Evolutionary conservation across 2,797 vertebrate genomes (phyloP).

Genomic region (Benthosema pterotum): DNA sequence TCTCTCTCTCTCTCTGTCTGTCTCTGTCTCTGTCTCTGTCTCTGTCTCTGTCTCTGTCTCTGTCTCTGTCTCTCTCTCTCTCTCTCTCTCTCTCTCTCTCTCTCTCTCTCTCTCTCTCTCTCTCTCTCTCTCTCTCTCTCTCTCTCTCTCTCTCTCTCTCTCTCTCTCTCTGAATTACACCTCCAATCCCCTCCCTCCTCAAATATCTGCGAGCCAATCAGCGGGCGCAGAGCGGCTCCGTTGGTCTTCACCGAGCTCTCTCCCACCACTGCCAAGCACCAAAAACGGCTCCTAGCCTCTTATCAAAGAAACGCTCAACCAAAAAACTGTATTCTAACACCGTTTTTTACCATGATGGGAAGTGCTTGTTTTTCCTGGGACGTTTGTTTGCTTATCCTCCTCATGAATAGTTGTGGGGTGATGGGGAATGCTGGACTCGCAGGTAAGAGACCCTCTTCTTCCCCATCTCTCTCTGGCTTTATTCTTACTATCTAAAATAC

Average conservation of each 20-base stretch:
- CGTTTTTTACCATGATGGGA: conserved; percentile 90
- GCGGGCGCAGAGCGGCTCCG: conserved; percentile 74
- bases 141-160: conserved; percentile 47
- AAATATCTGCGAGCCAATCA: conserved; percentile 83
- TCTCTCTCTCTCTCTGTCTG: too few relatives aligned
- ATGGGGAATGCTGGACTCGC: conserved; percentile 84
- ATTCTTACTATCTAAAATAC: too few relatives aligned
- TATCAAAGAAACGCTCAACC: conserved; percentile 70
- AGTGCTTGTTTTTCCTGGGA: conserved; percentile 84
- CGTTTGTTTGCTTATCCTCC: conserved; percentile 85
- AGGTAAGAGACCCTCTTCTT: conserved; percentile 81
- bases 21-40: too few relatives aligned
- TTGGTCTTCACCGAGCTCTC: conserved; percentile 66
- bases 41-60: too few relatives aligned
- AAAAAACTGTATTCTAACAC: conserved; percentile 74
- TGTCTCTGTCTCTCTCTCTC: too few relatives aligned
- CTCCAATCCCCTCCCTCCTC: conserved; percentile 60
- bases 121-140: conserved; percentile 53
- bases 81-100: too few relatives aligned
- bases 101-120: too few relatives aligned
- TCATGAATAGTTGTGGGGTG: conserved; percentile 83
- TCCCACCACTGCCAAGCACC: conserved; percentile 69
- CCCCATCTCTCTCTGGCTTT: too few relatives aligned
- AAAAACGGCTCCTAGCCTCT: conserved; percentile 75
- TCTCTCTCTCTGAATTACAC: conserved; percentile 58